Percentiles rank a stretch among this genome's conserved stretches.
These are phyloP conservation scores for Conchocele bisecta DNA, from an alignment of 2,888 invertebrate genomes.

Conservation along the genomic window DNA sequence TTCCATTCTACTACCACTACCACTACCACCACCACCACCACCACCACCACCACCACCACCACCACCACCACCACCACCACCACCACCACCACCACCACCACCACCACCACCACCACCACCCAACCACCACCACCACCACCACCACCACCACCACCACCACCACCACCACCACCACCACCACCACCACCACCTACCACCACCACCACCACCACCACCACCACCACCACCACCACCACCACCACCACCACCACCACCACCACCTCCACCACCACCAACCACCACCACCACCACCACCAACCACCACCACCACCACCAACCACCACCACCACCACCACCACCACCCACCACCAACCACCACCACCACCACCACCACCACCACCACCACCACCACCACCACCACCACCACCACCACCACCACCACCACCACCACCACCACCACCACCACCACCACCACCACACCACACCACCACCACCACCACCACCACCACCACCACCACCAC, in stretches of 20 bases:
- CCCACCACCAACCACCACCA: too few species aligned
- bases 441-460: neutral
- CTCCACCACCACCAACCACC: too few species aligned
- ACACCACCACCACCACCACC: neutral
- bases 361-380: neutral
- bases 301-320: too few species aligned
- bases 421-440: neutral
- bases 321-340: too few species aligned
- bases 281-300: too few species aligned
- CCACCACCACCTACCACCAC: too few species aligned
- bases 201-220: neutral
- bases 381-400: neutral
- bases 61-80: neutral
- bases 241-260: neutral
- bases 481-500: neutral
- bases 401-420: neutral
- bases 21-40: neutral
- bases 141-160: neutral
- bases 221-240: neutral
- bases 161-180: neutral
- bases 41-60: neutral
- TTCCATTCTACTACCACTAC: too few species aligned
- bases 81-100: neutral
- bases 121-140: too few species aligned
- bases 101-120: neutral